Percentiles rank a stretch among this genome's conserved stretches.
Conservation (phyloP, 2,113 vertebrate genomes). For the Laterallus jamaicensis region DNA sequence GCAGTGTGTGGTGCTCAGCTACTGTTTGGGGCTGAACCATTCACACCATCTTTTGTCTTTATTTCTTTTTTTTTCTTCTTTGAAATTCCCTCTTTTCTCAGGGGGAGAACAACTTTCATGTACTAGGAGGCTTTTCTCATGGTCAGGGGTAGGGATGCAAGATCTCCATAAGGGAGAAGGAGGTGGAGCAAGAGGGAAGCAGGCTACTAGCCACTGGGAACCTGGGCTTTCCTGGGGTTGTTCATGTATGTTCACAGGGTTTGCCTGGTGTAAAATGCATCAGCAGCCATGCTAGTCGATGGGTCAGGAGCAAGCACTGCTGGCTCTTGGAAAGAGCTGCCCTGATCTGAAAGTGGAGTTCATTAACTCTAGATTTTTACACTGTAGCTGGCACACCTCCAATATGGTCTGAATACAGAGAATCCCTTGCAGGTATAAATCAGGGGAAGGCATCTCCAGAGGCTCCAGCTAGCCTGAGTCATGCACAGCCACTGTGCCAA, state of each 20-base stretch:
- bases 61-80: neutral
- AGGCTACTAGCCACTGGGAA: neutral
- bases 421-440: neutral
- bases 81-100: neutral
- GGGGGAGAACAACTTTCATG: neutral
- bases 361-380: conserved; percentile 46
- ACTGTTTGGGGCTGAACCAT: too few relatives aligned
- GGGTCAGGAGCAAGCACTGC: neutral
- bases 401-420: neutral
- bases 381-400: neutral
- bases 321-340: neutral
- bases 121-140: neutral
- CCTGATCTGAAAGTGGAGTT: neutral
- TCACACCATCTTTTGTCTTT: neutral
- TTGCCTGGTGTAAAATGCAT: neutral
- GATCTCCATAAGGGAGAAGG: neutral
- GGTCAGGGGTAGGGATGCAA: neutral
- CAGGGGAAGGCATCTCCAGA: conserved; percentile 1
- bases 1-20: too few relatives aligned
- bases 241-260: neutral
- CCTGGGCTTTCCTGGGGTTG: neutral
- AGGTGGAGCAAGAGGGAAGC: neutral
- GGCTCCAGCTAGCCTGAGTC: conserved; percentile 4
- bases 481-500: neutral
- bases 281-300: neutral